Evolutionary conservation across 53 echinoderm and acorn worm genomes (phyloP).

Genomic region (Henricia sp.): DNA sequence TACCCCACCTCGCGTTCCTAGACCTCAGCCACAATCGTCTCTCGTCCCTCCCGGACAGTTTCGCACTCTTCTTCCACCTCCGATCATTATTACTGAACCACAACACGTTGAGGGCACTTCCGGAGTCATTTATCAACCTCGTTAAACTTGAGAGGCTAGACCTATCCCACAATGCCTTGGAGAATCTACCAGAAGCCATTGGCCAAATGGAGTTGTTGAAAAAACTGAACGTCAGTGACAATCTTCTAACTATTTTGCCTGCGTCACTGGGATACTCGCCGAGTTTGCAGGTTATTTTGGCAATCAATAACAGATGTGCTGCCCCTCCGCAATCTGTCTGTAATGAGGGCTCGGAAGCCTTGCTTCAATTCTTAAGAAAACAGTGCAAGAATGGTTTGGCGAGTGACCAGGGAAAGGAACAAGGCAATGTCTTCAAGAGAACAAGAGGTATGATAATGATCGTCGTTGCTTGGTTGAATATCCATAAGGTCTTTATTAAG

Average conservation of each 20-base stretch:
- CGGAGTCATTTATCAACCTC: conserved; percentile 79
- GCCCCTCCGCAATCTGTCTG: conserved; percentile 80
- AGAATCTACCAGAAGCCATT: conserved; percentile 71
- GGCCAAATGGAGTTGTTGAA: conserved; percentile 77
- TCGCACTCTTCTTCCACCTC: conserved; percentile 82
- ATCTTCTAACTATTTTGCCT: conserved; percentile 71
- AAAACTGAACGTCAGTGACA: conserved; percentile 79
- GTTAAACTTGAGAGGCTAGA: conserved; percentile 84
- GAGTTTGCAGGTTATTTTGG: conserved; percentile 70
- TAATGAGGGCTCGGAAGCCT: conserved; percentile 80
- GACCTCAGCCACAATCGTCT: conserved; percentile 83
- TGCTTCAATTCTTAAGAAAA: conserved; percentile 65
- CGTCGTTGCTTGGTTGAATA: too few species aligned
- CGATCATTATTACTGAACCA: conserved; percentile 73
- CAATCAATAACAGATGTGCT: conserved; percentile 68
- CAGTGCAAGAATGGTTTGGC: conserved; percentile 84
- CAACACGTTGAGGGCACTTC: conserved; percentile 68
- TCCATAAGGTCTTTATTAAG: too few species aligned
- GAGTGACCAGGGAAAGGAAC: conserved; percentile 37
- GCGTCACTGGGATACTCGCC: conserved; percentile 69
- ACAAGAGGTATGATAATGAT: conserved; percentile 75
- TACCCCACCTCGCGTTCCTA: conserved; percentile 80
- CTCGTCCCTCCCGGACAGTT: conserved; percentile 79
- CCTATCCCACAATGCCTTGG: conserved; percentile 73
- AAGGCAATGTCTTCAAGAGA: conserved; percentile 83